Percentiles rank a stretch among this genome's conserved stretches.
These are phyloP conservation scores for Pocillopora damicornis DNA, from an alignment of 64 coral and sea anemone species.

Conservation along the genomic window DNA sequence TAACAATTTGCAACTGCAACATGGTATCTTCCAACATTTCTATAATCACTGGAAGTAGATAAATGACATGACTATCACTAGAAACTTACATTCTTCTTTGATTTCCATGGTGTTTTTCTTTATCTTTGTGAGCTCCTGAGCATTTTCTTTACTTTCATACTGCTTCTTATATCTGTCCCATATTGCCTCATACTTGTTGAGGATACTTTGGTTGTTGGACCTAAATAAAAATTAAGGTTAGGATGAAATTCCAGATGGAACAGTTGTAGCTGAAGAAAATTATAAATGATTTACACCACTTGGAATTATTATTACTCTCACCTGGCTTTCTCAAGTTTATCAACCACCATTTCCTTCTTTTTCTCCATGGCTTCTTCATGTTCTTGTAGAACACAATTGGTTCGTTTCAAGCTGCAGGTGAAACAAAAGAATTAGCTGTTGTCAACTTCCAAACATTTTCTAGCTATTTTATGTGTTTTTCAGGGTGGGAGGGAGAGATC, in stretches of 20 bases:
- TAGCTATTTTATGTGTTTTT: not conserved
- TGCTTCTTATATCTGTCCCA: slow-evolving; percentile 67
- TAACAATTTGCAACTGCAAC: not conserved
- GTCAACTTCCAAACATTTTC: not conserved
- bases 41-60: not conserved
- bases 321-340: slow-evolving; percentile 44
- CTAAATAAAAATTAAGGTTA: slow-evolving; percentile 26
- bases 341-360: slow-evolving; percentile 58
- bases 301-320: not conserved
- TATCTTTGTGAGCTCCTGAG: slow-evolving; percentile 44
- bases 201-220: slow-evolving; percentile 48
- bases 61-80: not conserved
- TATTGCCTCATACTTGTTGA: slow-evolving; percentile 61
- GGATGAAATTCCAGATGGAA: too few species aligned
- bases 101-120: slow-evolving; percentile 43
- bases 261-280: too few species aligned
- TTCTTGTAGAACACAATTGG: slow-evolving; percentile 42
- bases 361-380: slow-evolving; percentile 76
- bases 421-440: not conserved
- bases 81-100: slow-evolving; percentile 55
- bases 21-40: not conserved
- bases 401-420: slow-evolving; percentile 42
- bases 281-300: not conserved
- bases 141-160: slow-evolving; percentile 73
- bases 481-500: too few species aligned